Evolutionary conservation across 2,113 vertebrate species (phyloP), one percentile per base, ranked within the genome.

Genomic region (Urocolius indicus): DNA sequence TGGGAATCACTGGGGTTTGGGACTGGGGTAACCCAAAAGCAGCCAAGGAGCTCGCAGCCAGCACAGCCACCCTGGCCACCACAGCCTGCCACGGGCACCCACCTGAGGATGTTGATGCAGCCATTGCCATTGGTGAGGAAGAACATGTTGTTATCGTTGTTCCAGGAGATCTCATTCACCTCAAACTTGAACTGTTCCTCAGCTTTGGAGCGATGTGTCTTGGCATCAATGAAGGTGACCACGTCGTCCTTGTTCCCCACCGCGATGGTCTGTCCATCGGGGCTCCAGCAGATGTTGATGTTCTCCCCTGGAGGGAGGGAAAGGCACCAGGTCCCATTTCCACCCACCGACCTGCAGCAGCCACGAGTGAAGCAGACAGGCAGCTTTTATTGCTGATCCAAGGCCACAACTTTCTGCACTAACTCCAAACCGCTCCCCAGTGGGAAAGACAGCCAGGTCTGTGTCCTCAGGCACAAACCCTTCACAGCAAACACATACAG

Each of bases 111-210:
- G 62, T 99, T 99, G 98, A 99, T 99, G 97, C 99, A 99, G 82
- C 99, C 99, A 0, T 99, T 99, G 43, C 99, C 99, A 0, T 99
- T 99, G 14, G 99, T 99, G 94, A 99, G 98, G 97, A 99, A 99
- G 97, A 99, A 99, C 99, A 99, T 99, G 96, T 99, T 99, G 73
- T 99, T 99, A 94, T 99, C 99, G 0, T 99, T 99, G 97, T 99
- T 99, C 99, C 99, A 99, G 16, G 99, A 99, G 96, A 99, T 99
- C 97, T 99, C 99, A 9, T 99, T 99, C 95, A 99, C 99, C 96
- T 99, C 99, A 75, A 99, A 99, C 97, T 99, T 99, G 95, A 99
- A 99, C 96, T 99, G 99, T 26, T 99, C 99, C 93, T 99, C 99
- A 1, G 99, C 99, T 75, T 97, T 99, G n/a, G 99, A 98, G 55